A percentile compares a stretch with the other conserved stretches of the same genome.
Conservation (phyloP, 2,888 invertebrate genomes). For the Camptogramma bilineatum region DNA sequence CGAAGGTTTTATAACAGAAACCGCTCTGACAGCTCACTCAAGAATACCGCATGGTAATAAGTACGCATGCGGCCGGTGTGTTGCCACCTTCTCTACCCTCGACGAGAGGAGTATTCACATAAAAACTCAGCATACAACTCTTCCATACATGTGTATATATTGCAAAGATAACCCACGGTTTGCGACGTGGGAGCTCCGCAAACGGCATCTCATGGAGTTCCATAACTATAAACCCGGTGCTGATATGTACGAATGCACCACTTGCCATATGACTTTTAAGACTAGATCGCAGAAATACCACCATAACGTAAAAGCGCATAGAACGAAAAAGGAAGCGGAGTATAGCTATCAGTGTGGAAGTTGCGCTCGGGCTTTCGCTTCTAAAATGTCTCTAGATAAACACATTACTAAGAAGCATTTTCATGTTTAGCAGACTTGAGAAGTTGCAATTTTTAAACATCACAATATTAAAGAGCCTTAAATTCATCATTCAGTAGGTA, state of each 20-base stretch:
- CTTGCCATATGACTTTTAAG: slow-evolving; percentile 79
- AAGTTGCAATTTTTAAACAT: background rate
- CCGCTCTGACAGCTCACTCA: slow-evolving; percentile 71
- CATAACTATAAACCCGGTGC: slow-evolving; percentile 78
- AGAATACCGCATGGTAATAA: slow-evolving; percentile 77
- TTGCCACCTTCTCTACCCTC: slow-evolving; percentile 73
- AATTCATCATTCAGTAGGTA: background rate
- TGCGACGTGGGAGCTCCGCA: slow-evolving; percentile 76
- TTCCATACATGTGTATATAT: slow-evolving; percentile 77
- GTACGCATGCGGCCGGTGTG: slow-evolving; percentile 74
- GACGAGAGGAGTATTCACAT: slow-evolving; percentile 75
- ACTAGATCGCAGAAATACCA: slow-evolving; percentile 79
- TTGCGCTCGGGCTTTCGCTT: slow-evolving; percentile 81
- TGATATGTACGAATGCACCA: slow-evolving; percentile 78
- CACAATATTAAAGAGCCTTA: no score
- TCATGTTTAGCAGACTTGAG: slow-evolving; percentile 57
- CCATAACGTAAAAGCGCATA: slow-evolving; percentile 76
- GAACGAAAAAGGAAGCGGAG: slow-evolving; percentile 76
- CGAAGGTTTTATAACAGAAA: slow-evolving; percentile 78
- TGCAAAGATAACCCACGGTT: slow-evolving; percentile 79
- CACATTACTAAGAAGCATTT: slow-evolving; percentile 85
- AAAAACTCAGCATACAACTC: slow-evolving; percentile 73
- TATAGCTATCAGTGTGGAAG: slow-evolving; percentile 79
- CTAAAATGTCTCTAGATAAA: slow-evolving; percentile 81
- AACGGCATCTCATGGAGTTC: slow-evolving; percentile 76